Conservation (phyloP, 2,113 vertebrate species). For the Epinephelus moara region DNA sequence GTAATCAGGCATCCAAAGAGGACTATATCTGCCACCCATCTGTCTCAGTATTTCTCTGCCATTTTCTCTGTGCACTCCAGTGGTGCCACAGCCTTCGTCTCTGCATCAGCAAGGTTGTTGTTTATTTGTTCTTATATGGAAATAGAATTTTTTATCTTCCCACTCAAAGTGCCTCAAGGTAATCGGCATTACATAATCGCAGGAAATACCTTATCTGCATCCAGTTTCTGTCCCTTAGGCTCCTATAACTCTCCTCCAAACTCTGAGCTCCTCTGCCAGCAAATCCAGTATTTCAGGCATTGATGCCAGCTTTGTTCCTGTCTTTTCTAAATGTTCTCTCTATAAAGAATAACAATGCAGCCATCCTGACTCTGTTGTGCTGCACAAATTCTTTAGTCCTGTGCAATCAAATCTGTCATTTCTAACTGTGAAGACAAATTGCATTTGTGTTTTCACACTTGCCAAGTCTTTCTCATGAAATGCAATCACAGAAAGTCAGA, state of each 20-base stretch:
- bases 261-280: neutral
- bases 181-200: constrained; percentile 54
- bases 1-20: neutral
- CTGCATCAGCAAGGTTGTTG: constrained; percentile 83
- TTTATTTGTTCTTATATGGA: constrained; percentile 84
- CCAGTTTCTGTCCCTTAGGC: constrained; percentile 79
- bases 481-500: constrained; percentile 14
- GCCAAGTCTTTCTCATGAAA: constrained; percentile 7
- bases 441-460: constrained; percentile 18
- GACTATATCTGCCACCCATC: constrained; percentile 51
- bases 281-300: constrained; percentile 65
- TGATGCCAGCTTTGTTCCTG: constrained; percentile 76
- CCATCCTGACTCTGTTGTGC: constrained; percentile 24
- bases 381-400: constrained; percentile 18
- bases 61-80: constrained; percentile 74
- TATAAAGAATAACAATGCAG: neutral
- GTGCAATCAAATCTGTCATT: constrained; percentile 6
- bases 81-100: constrained; percentile 82
- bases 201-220: constrained; percentile 75
- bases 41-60: constrained; percentile 79
- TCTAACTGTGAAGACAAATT: constrained; percentile 15
- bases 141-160: constrained; percentile 62
- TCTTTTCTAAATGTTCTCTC: constrained; percentile 84
- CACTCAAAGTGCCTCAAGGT: constrained; percentile 62
- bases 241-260: constrained; percentile 77